Evolutionary conservation across 1,140 invertebrate genomes (phyloP).

Genomic region (Lordiphosa collinella): DNA sequence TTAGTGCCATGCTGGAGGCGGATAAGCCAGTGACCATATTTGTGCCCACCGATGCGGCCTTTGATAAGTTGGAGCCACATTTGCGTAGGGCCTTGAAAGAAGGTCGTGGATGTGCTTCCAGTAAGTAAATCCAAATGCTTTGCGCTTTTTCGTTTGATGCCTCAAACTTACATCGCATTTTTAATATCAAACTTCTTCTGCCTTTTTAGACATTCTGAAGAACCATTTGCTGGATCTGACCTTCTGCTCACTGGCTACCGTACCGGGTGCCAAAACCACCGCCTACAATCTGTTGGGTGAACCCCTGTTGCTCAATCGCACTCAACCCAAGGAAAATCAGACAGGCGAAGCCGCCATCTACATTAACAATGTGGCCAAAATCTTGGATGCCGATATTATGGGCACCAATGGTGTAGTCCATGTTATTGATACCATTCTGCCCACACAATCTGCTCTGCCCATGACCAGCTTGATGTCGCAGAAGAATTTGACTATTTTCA

Average conservation of each 20-base stretch:
- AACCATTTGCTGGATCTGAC: slow-evolving; percentile 85
- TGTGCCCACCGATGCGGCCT: slow-evolving; percentile 85
- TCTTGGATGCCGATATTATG: slow-evolving; percentile 80
- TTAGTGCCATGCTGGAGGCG: slow-evolving; percentile 79
- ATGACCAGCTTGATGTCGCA: slow-evolving; percentile 79
- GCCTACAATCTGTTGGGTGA: slow-evolving; percentile 82
- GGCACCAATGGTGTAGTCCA: slow-evolving; percentile 87
- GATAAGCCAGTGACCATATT: slow-evolving; percentile 84
- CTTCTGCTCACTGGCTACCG: slow-evolving; percentile 84
- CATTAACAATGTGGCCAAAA: slow-evolving; percentile 80
- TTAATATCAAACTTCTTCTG: background rate
- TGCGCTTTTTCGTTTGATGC: no score
- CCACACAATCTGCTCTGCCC: slow-evolving; percentile 81
- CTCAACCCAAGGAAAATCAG: slow-evolving; percentile 42
- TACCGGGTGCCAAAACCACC: slow-evolving; percentile 80
- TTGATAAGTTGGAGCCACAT: slow-evolving; percentile 80
- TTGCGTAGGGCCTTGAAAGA: slow-evolving; percentile 78
- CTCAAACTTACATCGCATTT: no score
- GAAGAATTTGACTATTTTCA: slow-evolving; percentile 81
- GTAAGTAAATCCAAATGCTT: no score
- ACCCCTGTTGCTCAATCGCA: slow-evolving; percentile 81
- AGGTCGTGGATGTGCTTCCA: slow-evolving; percentile 80
- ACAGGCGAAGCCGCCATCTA: slow-evolving; percentile 52
- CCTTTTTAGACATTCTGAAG: slow-evolving; percentile 82
- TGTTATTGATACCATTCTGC: slow-evolving; percentile 84